These are phyloP conservation scores for Yponomeuta cagnagella DNA, from an alignment of 2,888 invertebrate species.

Conservation along the genomic window DNA sequence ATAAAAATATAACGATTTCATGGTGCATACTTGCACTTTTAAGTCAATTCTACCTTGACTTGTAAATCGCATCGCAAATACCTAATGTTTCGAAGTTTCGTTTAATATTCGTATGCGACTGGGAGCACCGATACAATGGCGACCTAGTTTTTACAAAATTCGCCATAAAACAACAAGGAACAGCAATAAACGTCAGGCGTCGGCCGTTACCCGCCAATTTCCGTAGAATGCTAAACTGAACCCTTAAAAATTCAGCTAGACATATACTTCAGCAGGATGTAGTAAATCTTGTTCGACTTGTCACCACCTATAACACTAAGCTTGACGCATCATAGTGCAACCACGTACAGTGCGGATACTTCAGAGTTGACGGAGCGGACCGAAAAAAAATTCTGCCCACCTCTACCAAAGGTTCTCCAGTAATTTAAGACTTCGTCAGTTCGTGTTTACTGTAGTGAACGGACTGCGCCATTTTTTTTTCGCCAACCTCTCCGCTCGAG, in stretches of 20 bases:
- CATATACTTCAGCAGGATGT: background rate
- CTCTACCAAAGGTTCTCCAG: background rate
- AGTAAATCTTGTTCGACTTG: slow-evolving; percentile 1
- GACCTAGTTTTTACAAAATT: background rate
- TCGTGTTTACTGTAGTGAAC: background rate
- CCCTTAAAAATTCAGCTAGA: background rate
- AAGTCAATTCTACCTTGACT: no score
- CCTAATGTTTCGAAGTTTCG: no score
- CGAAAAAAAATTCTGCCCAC: background rate
- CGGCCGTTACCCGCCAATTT: background rate
- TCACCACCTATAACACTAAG: slow-evolving; percentile 1
- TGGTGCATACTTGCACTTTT: no score
- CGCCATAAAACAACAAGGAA: background rate
- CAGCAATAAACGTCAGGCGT: background rate
- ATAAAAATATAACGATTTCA: no score
- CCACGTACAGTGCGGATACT: background rate
- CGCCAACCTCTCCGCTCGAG: background rate
- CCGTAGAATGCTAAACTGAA: background rate
- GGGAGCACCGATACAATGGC: no score
- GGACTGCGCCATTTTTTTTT: background rate
- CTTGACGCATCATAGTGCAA: background rate
- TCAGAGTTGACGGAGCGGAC: background rate
- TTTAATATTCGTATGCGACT: no score
- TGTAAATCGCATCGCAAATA: no score
- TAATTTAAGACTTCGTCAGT: background rate